phyloP scores from a whole-genome alignment of 2,113 vertebrate species.

The Rhagologus leucostigma region DNA sequence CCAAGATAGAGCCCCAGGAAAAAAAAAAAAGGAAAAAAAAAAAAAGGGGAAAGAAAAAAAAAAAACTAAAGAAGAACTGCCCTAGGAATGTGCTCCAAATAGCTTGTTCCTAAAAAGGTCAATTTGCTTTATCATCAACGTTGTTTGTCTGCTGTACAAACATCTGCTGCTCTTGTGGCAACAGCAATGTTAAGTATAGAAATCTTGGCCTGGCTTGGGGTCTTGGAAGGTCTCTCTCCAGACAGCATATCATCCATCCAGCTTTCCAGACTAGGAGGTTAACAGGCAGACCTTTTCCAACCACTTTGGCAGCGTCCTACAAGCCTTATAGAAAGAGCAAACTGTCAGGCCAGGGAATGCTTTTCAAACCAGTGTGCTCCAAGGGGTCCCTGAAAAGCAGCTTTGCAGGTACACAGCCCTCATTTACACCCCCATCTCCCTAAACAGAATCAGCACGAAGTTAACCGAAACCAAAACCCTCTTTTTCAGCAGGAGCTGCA shows the following conservation, averaged over 20 bases:
- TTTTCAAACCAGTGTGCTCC: not conserved
- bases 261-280: not conserved
- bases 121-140: constrained; percentile 31
- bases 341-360: not conserved
- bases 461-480: not conserved
- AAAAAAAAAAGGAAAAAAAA: not conserved
- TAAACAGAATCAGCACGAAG: not conserved
- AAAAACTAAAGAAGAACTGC: not conserved
- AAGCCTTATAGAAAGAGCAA: not conserved
- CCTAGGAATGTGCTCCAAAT: not conserved
- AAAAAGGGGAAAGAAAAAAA: not conserved
- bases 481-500: not conserved
- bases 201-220: not conserved
- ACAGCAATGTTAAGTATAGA: not conserved
- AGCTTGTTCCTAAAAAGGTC: constrained; percentile 12
- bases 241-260: not conserved
- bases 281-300: not conserved
- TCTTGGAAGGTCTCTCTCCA: not conserved
- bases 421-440: not conserved
- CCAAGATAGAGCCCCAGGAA: not conserved
- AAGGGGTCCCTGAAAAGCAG: not conserved
- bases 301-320: not conserved
- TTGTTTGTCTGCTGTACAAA: constrained; percentile 45
- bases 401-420: not conserved
- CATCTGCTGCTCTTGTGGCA: constrained; percentile 38